Evolutionary conservation across 2,888 invertebrate genomes (phyloP).

Genomic region (Leucozona laternaria): DNA sequence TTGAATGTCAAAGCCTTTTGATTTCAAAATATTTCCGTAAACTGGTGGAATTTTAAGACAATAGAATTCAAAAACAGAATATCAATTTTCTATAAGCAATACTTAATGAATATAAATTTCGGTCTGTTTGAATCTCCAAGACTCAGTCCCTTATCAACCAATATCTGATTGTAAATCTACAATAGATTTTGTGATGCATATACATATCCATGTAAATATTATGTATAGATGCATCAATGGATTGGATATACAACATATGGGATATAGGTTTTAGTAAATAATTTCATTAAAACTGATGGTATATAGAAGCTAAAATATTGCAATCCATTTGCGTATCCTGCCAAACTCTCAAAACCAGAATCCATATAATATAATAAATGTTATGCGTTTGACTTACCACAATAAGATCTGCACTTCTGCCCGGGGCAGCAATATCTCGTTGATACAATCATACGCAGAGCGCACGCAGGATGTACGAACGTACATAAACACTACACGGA

Average conservation of each 20-base stretch:
- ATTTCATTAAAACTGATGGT: constrained; percentile 24
- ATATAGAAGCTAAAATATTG: constrained; percentile 62
- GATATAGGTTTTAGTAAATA: constrained; percentile 63
- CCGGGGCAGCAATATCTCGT: constrained; percentile 70
- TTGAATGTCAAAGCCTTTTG: too few species aligned
- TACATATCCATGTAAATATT: background rate
- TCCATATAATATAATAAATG: constrained; percentile 72
- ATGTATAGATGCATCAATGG: background rate
- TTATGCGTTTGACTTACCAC: constrained; percentile 73
- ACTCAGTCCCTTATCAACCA: too few species aligned
- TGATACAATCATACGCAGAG: constrained; percentile 75
- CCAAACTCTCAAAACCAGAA: constrained; percentile 72
- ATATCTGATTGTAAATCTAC: constrained; percentile 10
- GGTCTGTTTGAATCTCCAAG: background rate
- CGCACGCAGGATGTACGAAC: constrained; percentile 66
- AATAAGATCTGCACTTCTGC: constrained; percentile 72
- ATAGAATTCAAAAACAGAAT: background rate
- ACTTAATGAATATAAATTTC: background rate
- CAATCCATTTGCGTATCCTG: constrained; percentile 75
- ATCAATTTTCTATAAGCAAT: background rate
- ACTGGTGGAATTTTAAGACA: background rate
- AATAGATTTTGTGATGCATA: background rate
- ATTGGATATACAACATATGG: background rate
- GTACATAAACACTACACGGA: constrained; percentile 30
- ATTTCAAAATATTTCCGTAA: too few species aligned